phyloP scores from a whole-genome alignment of 1,140 invertebrate species.

The Sycophila sp. region DNA sequence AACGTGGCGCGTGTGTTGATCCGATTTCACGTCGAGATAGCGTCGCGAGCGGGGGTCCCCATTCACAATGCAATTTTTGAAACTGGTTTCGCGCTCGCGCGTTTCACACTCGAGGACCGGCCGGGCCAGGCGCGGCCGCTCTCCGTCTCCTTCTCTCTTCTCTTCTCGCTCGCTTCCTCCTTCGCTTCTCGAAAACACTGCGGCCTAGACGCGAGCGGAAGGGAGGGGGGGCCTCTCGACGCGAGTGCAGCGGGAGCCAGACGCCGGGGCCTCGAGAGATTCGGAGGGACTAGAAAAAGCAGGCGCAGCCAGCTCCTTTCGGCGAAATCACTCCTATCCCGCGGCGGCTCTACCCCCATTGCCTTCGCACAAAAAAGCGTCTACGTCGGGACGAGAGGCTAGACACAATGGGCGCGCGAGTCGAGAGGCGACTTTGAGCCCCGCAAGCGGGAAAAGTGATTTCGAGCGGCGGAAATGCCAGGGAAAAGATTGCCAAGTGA shows the following conservation, averaged over 20 bases:
- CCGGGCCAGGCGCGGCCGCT: not conserved
- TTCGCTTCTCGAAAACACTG: no score
- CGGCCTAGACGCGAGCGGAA: not conserved
- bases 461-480: no score
- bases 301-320: not conserved
- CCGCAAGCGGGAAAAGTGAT: no score
- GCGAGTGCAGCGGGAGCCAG: not conserved
- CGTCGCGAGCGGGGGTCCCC: not conserved
- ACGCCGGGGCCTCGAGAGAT: not conserved
- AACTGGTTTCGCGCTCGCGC: constrained; percentile 20
- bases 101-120: not conserved
- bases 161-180: no score
- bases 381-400: not conserved
- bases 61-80: constrained; percentile 16
- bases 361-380: not conserved
- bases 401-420: not conserved
- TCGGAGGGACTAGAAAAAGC: not conserved
- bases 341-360: not conserved
- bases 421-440: not conserved
- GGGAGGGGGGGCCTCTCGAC: not conserved
- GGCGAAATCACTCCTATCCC: not conserved
- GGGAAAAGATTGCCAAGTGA: not conserved
- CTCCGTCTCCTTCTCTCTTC: not conserved
- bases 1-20: not conserved
- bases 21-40: constrained; percentile 8